Evolutionary conservation across 2,113 vertebrate genomes (phyloP).

Genomic region (Pedionomus torquatus): DNA sequence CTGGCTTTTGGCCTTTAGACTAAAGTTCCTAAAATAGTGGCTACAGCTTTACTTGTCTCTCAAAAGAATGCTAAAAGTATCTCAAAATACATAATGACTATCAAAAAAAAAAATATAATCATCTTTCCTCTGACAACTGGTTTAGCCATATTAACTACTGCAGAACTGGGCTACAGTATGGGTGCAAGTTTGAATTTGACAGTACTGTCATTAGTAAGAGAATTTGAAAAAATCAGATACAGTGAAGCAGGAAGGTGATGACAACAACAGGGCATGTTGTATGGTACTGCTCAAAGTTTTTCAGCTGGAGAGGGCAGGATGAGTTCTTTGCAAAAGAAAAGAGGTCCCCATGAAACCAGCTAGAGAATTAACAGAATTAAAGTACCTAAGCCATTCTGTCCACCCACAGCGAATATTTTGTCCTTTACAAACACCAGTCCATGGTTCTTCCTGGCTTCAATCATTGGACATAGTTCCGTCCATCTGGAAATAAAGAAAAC

Average conservation of each 20-base stretch:
- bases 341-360: background rate
- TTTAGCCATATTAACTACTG: background rate
- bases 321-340: background rate
- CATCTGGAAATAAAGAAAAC: slow-evolving; percentile 78
- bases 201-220: background rate
- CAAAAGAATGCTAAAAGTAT: background rate
- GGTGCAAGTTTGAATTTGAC: background rate
- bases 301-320: background rate
- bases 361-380: background rate
- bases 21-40: background rate
- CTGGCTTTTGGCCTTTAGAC: background rate
- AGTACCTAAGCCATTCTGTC: slow-evolving; percentile 91
- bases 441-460: slow-evolving; percentile 95
- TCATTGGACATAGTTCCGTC: slow-evolving; percentile 94
- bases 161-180: background rate
- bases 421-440: slow-evolving; percentile 94
- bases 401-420: slow-evolving; percentile 96
- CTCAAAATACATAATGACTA: background rate
- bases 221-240: background rate
- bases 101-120: background rate
- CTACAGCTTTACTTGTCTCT: background rate
- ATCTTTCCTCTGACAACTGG: background rate
- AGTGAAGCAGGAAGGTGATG: background rate
- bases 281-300: background rate
- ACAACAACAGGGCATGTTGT: background rate